Evolutionary conservation across 1,140 invertebrate species (phyloP), one percentile per base, ranked within the genome.

Genomic region (Heliconius hewitsoni): DNA sequence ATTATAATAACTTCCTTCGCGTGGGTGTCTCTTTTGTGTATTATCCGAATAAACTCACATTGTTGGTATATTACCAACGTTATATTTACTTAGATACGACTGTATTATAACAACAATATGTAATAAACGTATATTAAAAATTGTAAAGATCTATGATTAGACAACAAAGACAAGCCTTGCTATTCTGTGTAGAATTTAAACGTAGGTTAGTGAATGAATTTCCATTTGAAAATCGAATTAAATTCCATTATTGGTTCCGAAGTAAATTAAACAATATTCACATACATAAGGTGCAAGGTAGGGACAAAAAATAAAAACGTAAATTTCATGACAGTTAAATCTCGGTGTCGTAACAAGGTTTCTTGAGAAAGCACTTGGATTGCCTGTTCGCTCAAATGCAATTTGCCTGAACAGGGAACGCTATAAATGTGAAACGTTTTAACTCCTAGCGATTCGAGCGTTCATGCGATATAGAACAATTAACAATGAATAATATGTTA

Each of bases 291-390:
- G 84, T 85, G 82, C 85, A 85, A 84, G 77, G 83, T 78, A 88
- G 87, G 87, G 82, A 80, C 82, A 82, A 86, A 77, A 83, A 79
- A 82, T 85, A 88, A 34, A 71, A 88, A 89, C 87, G 79, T 87
- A 89, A 87, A 87, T 93, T 90, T 93, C 91, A 90, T 88, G 88
- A 91, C 91, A 85, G 87, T 90, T 93, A 90, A 92, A 91, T 91
- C 88, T 86, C 79, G 83, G 87, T 83, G 78, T 88, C 85, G 84
- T 92, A 91, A 92, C 89, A 89, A 92, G 85, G 86, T 86, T 86
- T 86, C 84, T 86, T 86, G 79, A 80, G 83, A 88, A 86, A 88
- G 86, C 85, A 86, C 85, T 90, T 85, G 78, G 84, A 82, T 86
- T 85, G 87, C 82, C 82, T 84, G 86, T 84, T 80, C 84, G 80